phyloP scores from a whole-genome alignment of 1,140 invertebrate genomes.

The Leguminivora glycinivorella region DNA sequence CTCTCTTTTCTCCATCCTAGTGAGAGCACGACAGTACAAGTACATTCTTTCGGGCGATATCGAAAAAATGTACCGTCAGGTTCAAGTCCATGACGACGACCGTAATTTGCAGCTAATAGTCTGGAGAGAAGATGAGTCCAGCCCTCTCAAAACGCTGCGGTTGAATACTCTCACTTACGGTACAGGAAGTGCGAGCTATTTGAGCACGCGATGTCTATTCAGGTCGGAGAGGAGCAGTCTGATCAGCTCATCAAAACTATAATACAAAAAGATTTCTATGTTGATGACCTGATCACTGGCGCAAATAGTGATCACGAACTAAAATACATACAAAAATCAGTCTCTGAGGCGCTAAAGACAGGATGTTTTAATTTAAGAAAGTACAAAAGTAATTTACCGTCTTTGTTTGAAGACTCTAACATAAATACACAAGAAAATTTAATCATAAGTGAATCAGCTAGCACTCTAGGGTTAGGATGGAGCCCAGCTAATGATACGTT shows the following conservation, averaged over 20 bases:
- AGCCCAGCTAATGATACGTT: conserved; percentile 33
- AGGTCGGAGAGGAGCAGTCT: conserved; percentile 46
- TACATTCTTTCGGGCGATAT: conserved; percentile 57
- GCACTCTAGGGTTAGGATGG: conserved; percentile 38
- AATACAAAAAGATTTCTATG: conserved; percentile 66
- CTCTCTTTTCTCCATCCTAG: conserved; percentile 50
- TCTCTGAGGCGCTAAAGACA: conserved; percentile 21
- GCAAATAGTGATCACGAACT: too few relatives aligned
- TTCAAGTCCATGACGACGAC: conserved; percentile 39
- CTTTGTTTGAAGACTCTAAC: conserved; percentile 33
- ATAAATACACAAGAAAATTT: too few relatives aligned
- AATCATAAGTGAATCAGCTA: conserved; percentile 35
- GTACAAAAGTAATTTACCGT: conserved; percentile 26
- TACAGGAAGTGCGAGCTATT: conserved; percentile 51
- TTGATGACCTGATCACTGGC: conserved; percentile 73
- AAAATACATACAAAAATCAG: conserved; percentile 32
- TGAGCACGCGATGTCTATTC: conserved; percentile 53
- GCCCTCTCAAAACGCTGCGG: conserved; percentile 39
- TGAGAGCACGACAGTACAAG: conserved; percentile 53
- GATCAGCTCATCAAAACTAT: conserved; percentile 42
- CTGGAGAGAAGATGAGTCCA: conserved; percentile 47
- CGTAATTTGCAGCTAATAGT: conserved; percentile 56
- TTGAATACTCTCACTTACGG: conserved; percentile 53
- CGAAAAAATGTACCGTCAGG: conserved; percentile 47
- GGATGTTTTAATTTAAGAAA: too few relatives aligned